These are phyloP conservation scores for Tiphia femorata DNA, from an alignment of 2,888 invertebrate genomes.

Conservation along the genomic window DNA sequence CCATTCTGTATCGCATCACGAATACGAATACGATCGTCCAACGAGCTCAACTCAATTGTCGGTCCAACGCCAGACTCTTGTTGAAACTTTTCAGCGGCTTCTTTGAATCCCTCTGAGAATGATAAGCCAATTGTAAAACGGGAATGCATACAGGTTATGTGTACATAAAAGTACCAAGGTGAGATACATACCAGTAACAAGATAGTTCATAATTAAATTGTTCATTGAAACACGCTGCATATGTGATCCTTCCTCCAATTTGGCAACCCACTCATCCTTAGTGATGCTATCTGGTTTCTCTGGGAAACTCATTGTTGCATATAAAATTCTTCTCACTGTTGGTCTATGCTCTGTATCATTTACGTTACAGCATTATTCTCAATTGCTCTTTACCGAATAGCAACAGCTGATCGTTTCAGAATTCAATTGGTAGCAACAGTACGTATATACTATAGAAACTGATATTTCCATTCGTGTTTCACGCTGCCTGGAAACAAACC, in stretches of 20 bases:
- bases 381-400: too few relatives aligned
- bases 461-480: too few relatives aligned
- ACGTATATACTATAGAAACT: too few relatives aligned
- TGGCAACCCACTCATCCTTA: conserved; percentile 82
- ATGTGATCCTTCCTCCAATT: conserved; percentile 79
- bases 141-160: background rate
- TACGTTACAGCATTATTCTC: too few relatives aligned
- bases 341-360: too few relatives aligned
- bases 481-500: too few relatives aligned
- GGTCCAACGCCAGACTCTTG: conserved; percentile 91
- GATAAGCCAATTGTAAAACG: background rate
- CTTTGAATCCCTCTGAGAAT: conserved; percentile 90
- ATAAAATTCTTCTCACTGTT: conserved; percentile 15
- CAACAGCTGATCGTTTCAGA: too few relatives aligned
- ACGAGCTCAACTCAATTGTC: conserved; percentile 82
- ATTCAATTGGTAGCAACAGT: too few relatives aligned
- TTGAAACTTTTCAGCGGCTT: conserved; percentile 97
- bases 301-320: conserved; percentile 70
- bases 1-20: conserved; percentile 95
- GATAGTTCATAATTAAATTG: conserved; percentile 97
- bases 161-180: background rate
- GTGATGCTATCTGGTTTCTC: conserved; percentile 71
- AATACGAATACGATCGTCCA: conserved; percentile 93
- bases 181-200: conserved; percentile 85
- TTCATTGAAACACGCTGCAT: conserved; percentile 95